These are phyloP conservation scores for Oryzias javanicus DNA, from an alignment of 2,113 vertebrate genomes.

Conservation along the genomic window DNA sequence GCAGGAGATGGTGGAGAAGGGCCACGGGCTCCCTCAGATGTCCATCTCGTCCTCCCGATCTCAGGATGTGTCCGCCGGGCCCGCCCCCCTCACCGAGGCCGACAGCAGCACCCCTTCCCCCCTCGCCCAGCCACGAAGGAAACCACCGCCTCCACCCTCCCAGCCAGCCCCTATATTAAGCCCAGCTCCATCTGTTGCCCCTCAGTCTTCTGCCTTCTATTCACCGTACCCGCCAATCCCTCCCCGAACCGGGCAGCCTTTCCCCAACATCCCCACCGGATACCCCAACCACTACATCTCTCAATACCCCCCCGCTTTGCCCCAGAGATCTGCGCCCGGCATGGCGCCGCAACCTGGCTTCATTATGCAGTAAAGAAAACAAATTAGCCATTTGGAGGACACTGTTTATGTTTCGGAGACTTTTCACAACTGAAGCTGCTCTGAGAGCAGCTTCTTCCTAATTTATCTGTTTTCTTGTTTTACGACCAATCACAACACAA, in stretches of 20 bases:
- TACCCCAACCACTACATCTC: conserved; percentile 79
- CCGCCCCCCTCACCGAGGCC: conserved; percentile 59
- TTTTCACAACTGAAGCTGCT: conserved; percentile 46
- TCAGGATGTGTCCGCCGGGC: conserved; percentile 55
- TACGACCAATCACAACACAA: conserved; percentile 21
- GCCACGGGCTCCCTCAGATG: conserved; percentile 76
- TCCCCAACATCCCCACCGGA: conserved; percentile 63
- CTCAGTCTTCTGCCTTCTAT: conserved; percentile 69
- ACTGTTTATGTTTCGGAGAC: conserved; percentile 30
- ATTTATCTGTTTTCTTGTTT: conserved; percentile 41
- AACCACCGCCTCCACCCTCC: conserved; percentile 81
- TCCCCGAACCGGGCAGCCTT: conserved; percentile 79
- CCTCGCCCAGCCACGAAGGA: conserved; percentile 77
- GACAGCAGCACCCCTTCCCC: conserved; percentile 68
- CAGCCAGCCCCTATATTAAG: conserved; percentile 72
- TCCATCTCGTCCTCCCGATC: conserved; percentile 43
- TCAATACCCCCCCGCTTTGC: conserved; percentile 84
- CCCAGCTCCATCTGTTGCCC: conserved; percentile 51
- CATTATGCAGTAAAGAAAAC: conserved; percentile 84
- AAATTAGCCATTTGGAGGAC: conserved; percentile 11
- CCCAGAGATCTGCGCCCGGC: conserved; percentile 83
- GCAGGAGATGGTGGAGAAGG: conserved; percentile 92
- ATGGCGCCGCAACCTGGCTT: conserved; percentile 90
- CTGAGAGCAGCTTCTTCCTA: conserved; percentile 24
- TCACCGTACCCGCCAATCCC: conserved; percentile 85